Evolutionary conservation across 2,797 vertebrate species (phyloP).

Genomic region (Pipistrellus kuhlii): DNA sequence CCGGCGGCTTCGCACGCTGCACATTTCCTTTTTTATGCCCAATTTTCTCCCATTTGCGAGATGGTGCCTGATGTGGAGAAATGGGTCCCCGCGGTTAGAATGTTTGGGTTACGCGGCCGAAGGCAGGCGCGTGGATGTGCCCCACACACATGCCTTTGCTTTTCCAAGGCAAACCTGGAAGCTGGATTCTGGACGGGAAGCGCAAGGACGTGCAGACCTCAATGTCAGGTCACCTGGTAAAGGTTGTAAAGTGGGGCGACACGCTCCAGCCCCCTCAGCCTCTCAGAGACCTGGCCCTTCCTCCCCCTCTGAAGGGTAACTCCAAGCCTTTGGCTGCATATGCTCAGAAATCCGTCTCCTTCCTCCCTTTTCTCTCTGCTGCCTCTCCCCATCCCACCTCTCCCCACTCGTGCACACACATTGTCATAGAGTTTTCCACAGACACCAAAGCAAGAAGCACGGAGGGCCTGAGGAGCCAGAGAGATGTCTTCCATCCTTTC

Average conservation of each 20-base stretch:
- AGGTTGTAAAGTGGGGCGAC: not conserved
- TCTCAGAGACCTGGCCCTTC: not conserved
- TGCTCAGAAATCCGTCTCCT: not conserved
- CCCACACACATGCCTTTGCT: not conserved
- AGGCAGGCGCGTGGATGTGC: not conserved
- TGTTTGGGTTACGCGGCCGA: not conserved
- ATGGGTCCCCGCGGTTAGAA: not conserved
- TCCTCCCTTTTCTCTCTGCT: not conserved
- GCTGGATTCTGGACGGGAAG: not conserved
- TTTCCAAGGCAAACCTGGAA: not conserved
- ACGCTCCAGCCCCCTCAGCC: not conserved
- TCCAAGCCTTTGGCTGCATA: not conserved
- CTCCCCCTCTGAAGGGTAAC: rapidly evolving
- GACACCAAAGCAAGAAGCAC: not conserved
- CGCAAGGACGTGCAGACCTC: not conserved
- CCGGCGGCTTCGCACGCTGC: rapidly evolving
- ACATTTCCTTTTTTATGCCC: not conserved
- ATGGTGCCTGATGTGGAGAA: not conserved
- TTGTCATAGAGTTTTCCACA: not conserved
- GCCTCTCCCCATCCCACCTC: rapidly evolving
- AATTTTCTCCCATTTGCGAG: not conserved
- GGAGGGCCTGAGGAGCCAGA: not conserved
- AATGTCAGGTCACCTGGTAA: not conserved
- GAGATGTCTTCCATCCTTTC: not conserved
- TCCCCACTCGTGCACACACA: not conserved